Percentiles rank a stretch among this genome's conserved stretches.
Conservation (phyloP, 2,113 vertebrate species). For the Zapornia atra region DNA sequence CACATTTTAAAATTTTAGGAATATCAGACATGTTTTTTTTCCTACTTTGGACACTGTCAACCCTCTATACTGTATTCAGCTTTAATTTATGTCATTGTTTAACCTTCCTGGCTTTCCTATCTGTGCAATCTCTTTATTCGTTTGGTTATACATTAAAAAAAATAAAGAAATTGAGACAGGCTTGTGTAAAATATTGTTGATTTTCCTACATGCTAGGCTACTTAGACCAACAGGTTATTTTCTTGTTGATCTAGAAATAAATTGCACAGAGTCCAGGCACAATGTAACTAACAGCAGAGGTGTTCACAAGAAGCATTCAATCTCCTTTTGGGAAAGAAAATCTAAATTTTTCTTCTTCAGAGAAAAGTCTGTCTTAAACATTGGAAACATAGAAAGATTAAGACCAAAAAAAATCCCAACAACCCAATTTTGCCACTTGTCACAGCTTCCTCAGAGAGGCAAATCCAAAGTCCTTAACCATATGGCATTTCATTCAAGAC, state of each 20-base stretch:
- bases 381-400: not conserved
- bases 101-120: not conserved
- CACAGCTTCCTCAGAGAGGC: not conserved
- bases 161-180: not conserved
- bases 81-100: not conserved
- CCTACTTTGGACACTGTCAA: not conserved
- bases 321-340: not conserved
- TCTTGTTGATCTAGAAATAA: not conserved
- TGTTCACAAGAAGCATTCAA: not conserved
- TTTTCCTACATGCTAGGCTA: not conserved
- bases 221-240: not conserved
- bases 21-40: fast-evolving
- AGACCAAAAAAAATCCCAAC: too few relatives aligned
- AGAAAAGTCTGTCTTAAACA: not conserved
- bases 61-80: not conserved
- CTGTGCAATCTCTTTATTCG: not conserved
- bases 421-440: not conserved
- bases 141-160: not conserved
- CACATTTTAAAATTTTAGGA: not conserved
- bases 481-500: constrained; percentile 3
- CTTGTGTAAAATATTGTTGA: not conserved
- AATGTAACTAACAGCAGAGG: not conserved
- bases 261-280: not conserved
- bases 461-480: not conserved
- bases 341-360: not conserved